Evolutionary conservation across 2,888 invertebrate species (phyloP), one percentile per base, ranked within the genome.

Genomic region (Oscheius onirici): DNA sequence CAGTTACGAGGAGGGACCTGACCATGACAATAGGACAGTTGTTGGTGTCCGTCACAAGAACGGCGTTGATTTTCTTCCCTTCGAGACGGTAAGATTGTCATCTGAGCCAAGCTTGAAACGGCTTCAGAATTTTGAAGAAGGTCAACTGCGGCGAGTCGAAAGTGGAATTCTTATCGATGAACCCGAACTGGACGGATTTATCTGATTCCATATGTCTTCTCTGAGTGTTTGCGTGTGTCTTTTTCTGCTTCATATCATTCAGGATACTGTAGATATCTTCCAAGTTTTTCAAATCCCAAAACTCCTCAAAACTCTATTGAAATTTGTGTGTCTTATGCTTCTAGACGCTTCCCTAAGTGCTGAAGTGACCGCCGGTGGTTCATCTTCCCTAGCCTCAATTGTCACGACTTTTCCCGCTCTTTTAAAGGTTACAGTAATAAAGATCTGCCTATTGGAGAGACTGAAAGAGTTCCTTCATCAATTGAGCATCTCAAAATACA

Each of bases 1-100:
- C 77, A 83, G 83, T 58, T 83, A 76, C 74, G 86, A 86, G 69
- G 76, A 75, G 41, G 84, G 84, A 44, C 84, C 83, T n/a, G 83
- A 84, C 55, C 84, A 84, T 72, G 81, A 83, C 41, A 73, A 67
- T 0, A 69, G 76, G 40, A 70, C 67, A 22, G 68, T 72, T 6
- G 67, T 49, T 5, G n/a, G 46, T 40, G 46, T 46, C 17, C 70
- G 43, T 44, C 60, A 63, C 15, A 40, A 22, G 26, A 54, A 70
- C 13, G 67, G 58, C 22, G 54, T 63, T 13, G 74, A 58, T 51
- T 34, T 34, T 34, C 34, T 34, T 8, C 34, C 34, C 8, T 34
- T 68, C 44, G 70, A 52, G 22, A 11, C 46, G 43, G 61, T 61
- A 43, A 46, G 13, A 34, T 8, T 34, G 34, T 34, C 34, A 34